Evolutionary conservation across 2,113 vertebrate genomes (phyloP).

Genomic region (Percina caprodes): DNA sequence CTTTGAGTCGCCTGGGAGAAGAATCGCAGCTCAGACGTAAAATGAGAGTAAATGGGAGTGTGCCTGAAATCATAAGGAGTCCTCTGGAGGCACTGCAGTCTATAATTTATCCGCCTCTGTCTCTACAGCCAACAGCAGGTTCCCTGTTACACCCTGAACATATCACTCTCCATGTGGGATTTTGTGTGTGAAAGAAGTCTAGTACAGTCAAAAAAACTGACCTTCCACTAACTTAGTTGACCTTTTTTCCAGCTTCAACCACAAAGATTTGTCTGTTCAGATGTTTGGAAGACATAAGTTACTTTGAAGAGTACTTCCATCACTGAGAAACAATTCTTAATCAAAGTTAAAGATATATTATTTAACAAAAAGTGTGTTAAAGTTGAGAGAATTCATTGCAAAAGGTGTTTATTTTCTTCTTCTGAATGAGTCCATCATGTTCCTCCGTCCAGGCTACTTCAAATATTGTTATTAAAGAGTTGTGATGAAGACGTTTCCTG

Average conservation of each 20-base stretch:
- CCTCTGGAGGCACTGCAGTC: slow-evolving; percentile 45
- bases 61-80: slow-evolving; percentile 32
- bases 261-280: neutral
- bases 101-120: slow-evolving; percentile 24
- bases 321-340: no score
- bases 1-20: slow-evolving; percentile 37
- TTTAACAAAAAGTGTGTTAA: no score
- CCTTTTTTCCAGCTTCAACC: neutral
- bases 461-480: neutral
- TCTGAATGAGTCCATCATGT: no score
- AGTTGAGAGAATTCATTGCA: no score
- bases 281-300: neutral
- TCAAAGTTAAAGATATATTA: no score
- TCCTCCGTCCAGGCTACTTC: neutral
- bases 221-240: neutral
- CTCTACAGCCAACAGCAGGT: slow-evolving; percentile 27
- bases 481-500: neutral
- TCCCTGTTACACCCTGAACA: slow-evolving; percentile 35
- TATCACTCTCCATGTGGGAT: slow-evolving; percentile 24
- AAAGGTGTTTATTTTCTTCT: no score
- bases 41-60: slow-evolving; percentile 26
- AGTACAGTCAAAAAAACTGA: neutral
- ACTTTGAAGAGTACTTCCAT: no score
- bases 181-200: neutral
- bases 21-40: slow-evolving; percentile 24